A percentile compares a stretch with the other conserved stretches of the same genome.
Conservation (phyloP, 2,113 vertebrate genomes). For the Cyanistes caeruleus region DNA sequence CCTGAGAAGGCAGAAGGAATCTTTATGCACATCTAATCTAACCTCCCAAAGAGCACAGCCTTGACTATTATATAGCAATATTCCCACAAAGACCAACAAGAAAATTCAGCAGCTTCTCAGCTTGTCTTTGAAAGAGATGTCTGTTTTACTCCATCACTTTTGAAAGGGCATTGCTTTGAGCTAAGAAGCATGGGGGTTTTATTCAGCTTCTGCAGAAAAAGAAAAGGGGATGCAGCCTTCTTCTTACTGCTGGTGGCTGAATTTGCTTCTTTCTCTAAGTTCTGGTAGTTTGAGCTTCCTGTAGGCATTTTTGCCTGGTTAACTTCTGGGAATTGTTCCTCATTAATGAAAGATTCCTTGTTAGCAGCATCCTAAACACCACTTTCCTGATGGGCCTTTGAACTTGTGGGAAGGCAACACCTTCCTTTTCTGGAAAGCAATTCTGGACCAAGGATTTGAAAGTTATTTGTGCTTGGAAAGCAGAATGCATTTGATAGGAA, state of each 20-base stretch:
- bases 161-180: conserved; percentile 19
- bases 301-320: background rate
- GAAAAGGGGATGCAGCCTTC: background rate
- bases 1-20: background rate
- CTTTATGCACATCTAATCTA: background rate
- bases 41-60: background rate
- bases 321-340: background rate
- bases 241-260: background rate
- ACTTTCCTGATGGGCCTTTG: conserved; percentile 1
- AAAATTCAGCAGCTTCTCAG: conserved; percentile 15
- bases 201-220: background rate
- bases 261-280: background rate
- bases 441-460: background rate
- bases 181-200: background rate
- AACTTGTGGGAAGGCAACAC: background rate
- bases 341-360: background rate
- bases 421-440: conserved; percentile 17
- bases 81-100: background rate
- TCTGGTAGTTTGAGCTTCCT: background rate
- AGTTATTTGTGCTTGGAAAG: conserved; percentile 20
- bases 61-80: background rate
- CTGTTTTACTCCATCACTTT: background rate
- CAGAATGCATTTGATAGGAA: background rate
- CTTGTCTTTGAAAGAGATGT: conserved; percentile 13
- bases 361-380: background rate